phyloP scores from a whole-genome alignment of 2,113 vertebrate species.

The pig (Sus scrofa) region T2T-Sscrofa CM000812.6:124948001-124948500 shows the following conservation, averaged over 20 bases:
- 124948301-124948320: slow-evolving; percentile 14
- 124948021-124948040: not conserved
- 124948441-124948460: too few relatives aligned
- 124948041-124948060: slow-evolving; percentile 45
- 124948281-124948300: slow-evolving; percentile 48
- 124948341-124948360: not conserved
- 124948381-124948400: too few relatives aligned
- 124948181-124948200: not conserved
- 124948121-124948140: not conserved
- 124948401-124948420: too few relatives aligned
- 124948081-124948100: slow-evolving; percentile 15
- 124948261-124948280: not conserved
- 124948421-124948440: too few relatives aligned
- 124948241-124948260: slow-evolving; percentile 10
- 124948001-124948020: not conserved
- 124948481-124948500: too few relatives aligned
- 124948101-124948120: not conserved
- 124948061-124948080: slow-evolving; percentile 19
- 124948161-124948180: slow-evolving; percentile 41
- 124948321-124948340: slow-evolving; percentile 33
- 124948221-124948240: slow-evolving; percentile 15
- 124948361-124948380: too few relatives aligned
- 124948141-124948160: not conserved
- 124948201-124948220: slow-evolving; percentile 10
- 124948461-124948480: too few relatives aligned